Evolutionary conservation across 2,888 invertebrate species (phyloP), one percentile per base, ranked within the genome.

Genomic region (Eledona agricola): DNA sequence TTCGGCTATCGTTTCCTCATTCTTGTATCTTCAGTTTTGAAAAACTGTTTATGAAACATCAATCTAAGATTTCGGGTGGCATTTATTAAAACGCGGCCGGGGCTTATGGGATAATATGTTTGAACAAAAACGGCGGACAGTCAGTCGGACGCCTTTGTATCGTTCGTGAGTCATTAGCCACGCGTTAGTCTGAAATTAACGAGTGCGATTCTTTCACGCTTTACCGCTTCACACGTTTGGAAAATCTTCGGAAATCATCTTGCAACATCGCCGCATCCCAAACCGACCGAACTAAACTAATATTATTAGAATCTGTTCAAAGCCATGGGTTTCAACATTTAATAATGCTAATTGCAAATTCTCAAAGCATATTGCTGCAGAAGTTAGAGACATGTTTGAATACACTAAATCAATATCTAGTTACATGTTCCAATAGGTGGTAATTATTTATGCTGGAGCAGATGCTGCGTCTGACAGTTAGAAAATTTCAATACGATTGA

Each of bases 181-280:
- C 68, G 70, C 71, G 72, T 64, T 66, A 67, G 69, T 64, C 60
- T 62, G 72, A 72, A 73, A 73, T 65, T 66, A 71, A 71, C 69
- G 71, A 71, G 69, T 71, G 65, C 70, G 71, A 72, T 72, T 72
- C 72, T 72, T 72, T 69, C 71, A 64, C 72, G 67, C 66, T 66
- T 67, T 69, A 64, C 64, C 68, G 63, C 57, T 54, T 57, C 51
- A n/a, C n/a, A n/a, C n/a, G n/a, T n/a, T n/a, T n/a, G n/a, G n/a
- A n/a, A n/a, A n/a, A n/a, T n/a, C n/a, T n/a, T n/a, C n/a, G n/a
- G n/a, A n/a, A n/a, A n/a, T n/a, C n/a, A n/a, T n/a, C n/a, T n/a
- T n/a, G n/a, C n/a, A n/a, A n/a, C n/a, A n/a, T n/a, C n/a, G n/a
- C n/a, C n/a, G n/a, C n/a, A n/a, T n/a, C n/a, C 29, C 9, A 7